Evolutionary conservation across 92 coral and sea anemone genomes (phyloP).

Genomic region (Phenganax marumi): DNA sequence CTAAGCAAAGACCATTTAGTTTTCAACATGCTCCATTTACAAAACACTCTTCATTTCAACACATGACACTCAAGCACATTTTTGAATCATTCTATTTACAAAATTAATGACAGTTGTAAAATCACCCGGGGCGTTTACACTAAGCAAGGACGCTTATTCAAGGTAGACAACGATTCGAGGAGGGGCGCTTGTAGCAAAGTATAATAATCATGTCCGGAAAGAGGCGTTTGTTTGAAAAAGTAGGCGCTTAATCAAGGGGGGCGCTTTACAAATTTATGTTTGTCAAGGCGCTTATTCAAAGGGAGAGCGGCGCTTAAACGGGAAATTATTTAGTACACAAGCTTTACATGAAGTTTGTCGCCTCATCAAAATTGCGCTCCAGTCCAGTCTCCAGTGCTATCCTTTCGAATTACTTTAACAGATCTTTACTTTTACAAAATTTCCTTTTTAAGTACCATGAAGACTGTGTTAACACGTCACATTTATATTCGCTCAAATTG

Average conservation of each 20-base stretch:
- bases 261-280: no score
- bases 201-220: no score
- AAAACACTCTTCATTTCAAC: neutral
- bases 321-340: neutral
- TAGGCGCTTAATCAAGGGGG: no score
- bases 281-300: no score
- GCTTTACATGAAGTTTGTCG: conserved; percentile 9
- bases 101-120: neutral
- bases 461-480: neutral
- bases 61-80: conserved; percentile 8
- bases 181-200: no score
- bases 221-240: no score
- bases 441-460: neutral
- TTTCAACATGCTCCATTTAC: no score
- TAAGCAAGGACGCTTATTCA: no score
- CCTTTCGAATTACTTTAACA: no score
- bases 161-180: no score
- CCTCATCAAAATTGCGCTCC: neutral
- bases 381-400: neutral
- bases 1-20: neutral
- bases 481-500: neutral
- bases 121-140: neutral
- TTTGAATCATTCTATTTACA: neutral
- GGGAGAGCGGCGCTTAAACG: no score
- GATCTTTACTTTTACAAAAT: neutral